Percentiles rank a stretch among this genome's conserved stretches.
Conservation (phyloP, 2,113 vertebrate genomes). For the Centropristis striata region DNA sequence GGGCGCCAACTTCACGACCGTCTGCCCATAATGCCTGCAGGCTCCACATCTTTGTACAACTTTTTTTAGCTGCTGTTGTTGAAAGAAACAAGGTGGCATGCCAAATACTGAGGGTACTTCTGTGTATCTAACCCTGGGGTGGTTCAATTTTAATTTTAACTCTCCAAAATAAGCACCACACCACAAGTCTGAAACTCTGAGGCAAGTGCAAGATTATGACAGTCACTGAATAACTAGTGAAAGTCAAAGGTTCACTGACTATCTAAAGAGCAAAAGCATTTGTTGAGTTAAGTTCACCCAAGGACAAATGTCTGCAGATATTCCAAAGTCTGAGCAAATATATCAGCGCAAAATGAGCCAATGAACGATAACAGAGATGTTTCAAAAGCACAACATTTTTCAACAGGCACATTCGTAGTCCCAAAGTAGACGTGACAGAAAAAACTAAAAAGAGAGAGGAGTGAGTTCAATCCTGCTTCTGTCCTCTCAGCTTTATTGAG, state of each 20-base stretch:
- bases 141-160: background rate
- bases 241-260: constrained; percentile 17
- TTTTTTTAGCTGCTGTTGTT: constrained; percentile 19
- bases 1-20: constrained; percentile 59
- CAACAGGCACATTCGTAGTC: too few relatives aligned
- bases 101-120: background rate
- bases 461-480: background rate
- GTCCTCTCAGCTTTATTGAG: background rate
- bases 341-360: background rate
- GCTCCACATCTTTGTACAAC: constrained; percentile 18
- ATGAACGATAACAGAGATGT: background rate
- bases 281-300: background rate
- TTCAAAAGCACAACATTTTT: background rate
- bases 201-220: background rate
- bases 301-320: constrained; percentile 8
- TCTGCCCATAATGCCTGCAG: constrained; percentile 61
- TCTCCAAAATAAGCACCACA: background rate
- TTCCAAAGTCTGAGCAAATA: background rate
- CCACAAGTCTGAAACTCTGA: background rate
- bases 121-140: background rate
- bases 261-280: background rate
- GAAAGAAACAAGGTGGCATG: constrained; percentile 13
- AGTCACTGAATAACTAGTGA: constrained; percentile 11
- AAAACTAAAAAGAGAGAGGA: background rate
- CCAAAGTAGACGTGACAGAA: background rate